Percentiles rank a stretch among this genome's conserved stretches.
Conservation (phyloP, 1,140 invertebrate genomes). For the Tyrophagus putrescentiae region DNA sequence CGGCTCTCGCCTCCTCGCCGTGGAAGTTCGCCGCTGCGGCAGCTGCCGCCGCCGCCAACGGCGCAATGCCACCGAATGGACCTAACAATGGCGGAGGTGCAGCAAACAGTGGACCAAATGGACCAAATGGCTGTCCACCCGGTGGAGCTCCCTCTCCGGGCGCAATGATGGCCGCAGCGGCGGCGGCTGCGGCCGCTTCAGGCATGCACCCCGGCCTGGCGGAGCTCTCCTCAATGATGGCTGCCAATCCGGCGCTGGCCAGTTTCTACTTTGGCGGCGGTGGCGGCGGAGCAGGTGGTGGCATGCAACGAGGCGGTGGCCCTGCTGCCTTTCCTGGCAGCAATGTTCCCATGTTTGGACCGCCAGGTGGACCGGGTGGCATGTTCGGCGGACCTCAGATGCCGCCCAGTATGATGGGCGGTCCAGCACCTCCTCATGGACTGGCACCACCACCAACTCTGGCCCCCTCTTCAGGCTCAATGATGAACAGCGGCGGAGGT, state of each 20-base stretch:
- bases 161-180: background rate
- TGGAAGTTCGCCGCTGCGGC: slow-evolving; percentile 24
- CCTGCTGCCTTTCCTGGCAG: background rate
- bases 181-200: background rate
- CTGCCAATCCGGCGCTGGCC: slow-evolving; percentile 16
- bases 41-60: background rate
- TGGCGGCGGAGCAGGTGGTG: background rate
- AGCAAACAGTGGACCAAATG: background rate
- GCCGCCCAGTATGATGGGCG: background rate
- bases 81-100: background rate
- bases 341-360: slow-evolving; percentile 1
- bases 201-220: background rate
- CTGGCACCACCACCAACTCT: background rate
- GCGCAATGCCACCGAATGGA: background rate
- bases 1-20: slow-evolving; percentile 18
- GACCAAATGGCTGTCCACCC: background rate
- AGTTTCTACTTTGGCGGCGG: slow-evolving; percentile 15
- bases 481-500: background rate
- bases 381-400: background rate
- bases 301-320: background rate
- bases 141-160: background rate
- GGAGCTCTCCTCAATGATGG: slow-evolving; percentile 24
- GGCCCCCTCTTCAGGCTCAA: background rate
- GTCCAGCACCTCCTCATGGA: background rate
- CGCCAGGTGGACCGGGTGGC: background rate